Evolutionary conservation across 92 coral and sea anemone species (phyloP).

Genomic region (Heteractis magnifica): DNA sequence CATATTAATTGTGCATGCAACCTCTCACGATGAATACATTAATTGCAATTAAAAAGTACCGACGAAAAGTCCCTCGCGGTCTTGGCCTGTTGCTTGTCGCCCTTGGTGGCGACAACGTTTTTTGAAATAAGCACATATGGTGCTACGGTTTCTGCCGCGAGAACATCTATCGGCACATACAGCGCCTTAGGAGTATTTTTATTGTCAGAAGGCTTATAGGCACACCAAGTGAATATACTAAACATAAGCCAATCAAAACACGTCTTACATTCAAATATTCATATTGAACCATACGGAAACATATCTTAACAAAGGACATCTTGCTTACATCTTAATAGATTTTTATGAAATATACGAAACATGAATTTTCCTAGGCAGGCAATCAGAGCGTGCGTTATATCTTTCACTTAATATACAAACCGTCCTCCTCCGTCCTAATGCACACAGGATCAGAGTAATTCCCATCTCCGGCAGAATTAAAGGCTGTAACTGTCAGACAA

Average conservation of each 20-base stretch:
- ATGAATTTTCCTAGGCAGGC: neutral
- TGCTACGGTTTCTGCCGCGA: no score
- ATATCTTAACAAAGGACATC: neutral
- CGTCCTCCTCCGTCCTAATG: constrained; percentile 23
- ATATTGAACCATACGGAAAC: neutral
- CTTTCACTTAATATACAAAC: constrained; percentile 2
- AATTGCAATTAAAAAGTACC: no score
- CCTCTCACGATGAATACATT: no score
- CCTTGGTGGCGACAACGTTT: no score
- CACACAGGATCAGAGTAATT: constrained; percentile 29
- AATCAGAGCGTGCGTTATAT: neutral
- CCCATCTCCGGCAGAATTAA: constrained; percentile 24
- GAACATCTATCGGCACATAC: no score
- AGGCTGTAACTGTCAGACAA: constrained; percentile 27
- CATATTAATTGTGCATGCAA: no score
- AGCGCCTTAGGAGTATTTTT: no score
- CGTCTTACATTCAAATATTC: neutral
- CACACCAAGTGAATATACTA: neutral
- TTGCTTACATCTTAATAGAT: neutral
- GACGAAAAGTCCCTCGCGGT: no score
- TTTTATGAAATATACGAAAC: neutral
- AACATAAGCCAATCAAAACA: neutral
- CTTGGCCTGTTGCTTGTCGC: no score
- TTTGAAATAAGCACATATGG: no score
- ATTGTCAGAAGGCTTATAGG: no score